These are phyloP conservation scores for Hipposideros armiger DNA, from an alignment of 2,113 vertebrate genomes.

Conservation along the genomic window DNA sequence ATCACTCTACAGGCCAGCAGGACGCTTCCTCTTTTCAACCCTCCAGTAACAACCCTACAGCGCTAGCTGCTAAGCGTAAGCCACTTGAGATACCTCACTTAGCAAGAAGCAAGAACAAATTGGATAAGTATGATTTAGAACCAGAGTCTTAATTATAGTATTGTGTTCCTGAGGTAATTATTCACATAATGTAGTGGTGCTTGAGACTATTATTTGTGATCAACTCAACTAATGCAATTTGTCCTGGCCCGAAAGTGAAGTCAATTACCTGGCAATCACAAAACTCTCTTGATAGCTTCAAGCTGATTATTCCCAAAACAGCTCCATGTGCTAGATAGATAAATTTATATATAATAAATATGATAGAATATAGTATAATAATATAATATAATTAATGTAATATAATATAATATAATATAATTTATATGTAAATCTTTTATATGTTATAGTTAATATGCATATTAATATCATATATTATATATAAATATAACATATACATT, in stretches of 20 bases:
- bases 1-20: too few species aligned
- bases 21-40: not conserved
- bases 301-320: conserved; percentile 17
- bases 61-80: conserved; percentile 32
- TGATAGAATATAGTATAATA: not conserved
- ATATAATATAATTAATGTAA: too few species aligned
- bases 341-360: not conserved
- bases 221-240: conserved; percentile 69
- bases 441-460: not conserved
- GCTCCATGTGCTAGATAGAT: not conserved
- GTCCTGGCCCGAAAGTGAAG: not conserved
- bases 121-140: conserved; percentile 45
- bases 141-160: conserved; percentile 42
- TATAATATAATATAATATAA: not conserved
- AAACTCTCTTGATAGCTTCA: conserved; percentile 31
- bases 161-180: conserved; percentile 56
- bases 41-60: not conserved
- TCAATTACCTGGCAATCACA: conserved; percentile 53
- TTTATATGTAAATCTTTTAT: not conserved
- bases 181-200: conserved; percentile 33
- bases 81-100: conserved; percentile 52
- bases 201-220: conserved; percentile 66
- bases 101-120: conserved; percentile 59
- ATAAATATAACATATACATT: not conserved
- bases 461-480: not conserved